phyloP scores from a whole-genome alignment of 2,888 invertebrate species.

The Platycheirus albimanus region DNA sequence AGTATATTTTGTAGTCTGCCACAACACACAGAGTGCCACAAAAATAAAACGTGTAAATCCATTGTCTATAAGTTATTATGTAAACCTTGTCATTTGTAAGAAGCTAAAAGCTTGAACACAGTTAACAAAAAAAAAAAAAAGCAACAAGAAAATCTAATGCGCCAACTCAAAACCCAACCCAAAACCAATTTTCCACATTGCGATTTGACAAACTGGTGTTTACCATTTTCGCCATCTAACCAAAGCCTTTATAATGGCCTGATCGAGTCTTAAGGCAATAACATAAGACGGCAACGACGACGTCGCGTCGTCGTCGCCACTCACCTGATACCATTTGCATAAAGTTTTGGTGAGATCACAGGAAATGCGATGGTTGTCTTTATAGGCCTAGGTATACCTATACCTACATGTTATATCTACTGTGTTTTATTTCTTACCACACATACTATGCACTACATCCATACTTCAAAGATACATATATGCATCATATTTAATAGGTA shows the following conservation, averaged over 20 bases:
- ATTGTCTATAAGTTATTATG: slow-evolving; percentile 50
- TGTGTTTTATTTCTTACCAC: slow-evolving; percentile 16
- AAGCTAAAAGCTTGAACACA: slow-evolving; percentile 34
- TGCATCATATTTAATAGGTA: too few species aligned
- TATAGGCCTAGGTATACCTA: slow-evolving; percentile 7
- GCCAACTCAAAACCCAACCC: slow-evolving; percentile 70
- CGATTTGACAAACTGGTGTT: slow-evolving; percentile 70
- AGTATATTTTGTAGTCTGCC: slow-evolving; percentile 39
- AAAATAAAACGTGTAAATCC: slow-evolving; percentile 34
- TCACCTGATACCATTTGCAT: slow-evolving; percentile 72
- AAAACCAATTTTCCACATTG: slow-evolving; percentile 70
- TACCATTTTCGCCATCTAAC: slow-evolving; percentile 63
- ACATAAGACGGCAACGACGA: not conserved
- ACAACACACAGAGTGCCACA: not conserved
- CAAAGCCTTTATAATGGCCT: slow-evolving; percentile 53
- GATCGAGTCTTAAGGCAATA: slow-evolving; percentile 35
- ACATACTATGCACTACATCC: slow-evolving; percentile 11
- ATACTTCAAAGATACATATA: too few species aligned
- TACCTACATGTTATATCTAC: slow-evolving; percentile 13
- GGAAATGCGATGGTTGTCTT: slow-evolving; percentile 70
- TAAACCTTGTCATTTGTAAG: slow-evolving; percentile 51
- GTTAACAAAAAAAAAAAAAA: too few species aligned
- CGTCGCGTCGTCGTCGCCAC: slow-evolving; percentile 26
- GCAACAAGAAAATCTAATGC: slow-evolving; percentile 30
- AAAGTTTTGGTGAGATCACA: slow-evolving; percentile 75